Evolutionary conservation across 2,888 invertebrate species (phyloP).

Genomic region (Diaperis boleti): DNA sequence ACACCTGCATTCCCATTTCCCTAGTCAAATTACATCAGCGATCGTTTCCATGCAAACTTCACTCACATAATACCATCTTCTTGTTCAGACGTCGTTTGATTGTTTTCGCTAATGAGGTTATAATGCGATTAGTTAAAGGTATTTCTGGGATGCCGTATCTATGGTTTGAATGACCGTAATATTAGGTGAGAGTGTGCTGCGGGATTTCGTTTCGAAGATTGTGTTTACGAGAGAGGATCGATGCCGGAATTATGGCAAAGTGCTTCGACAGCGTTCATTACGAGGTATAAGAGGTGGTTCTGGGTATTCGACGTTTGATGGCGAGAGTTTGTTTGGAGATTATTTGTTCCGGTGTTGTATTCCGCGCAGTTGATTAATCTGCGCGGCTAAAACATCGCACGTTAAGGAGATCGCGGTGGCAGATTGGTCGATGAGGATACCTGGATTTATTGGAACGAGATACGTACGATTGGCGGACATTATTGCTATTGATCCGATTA

Average conservation of each 20-base stretch:
- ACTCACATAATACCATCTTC: conserved; percentile 3
- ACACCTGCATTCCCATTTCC: conserved; percentile 9
- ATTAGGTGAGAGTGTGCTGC: neutral
- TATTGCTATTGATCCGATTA: no score
- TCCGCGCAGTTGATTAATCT: neutral
- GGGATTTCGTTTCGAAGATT: neutral
- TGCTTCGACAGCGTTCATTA: conserved; percentile 3
- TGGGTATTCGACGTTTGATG: conserved; percentile 1
- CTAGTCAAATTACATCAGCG: conserved; percentile 27
- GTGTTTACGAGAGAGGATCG: neutral
- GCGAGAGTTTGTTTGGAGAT: neutral
- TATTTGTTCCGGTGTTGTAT: neutral
- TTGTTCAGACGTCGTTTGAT: neutral
- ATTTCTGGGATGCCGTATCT: neutral
- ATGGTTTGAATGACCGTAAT: neutral
- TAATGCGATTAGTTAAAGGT: conserved; percentile 12
- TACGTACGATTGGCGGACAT: no score
- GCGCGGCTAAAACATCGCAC: neutral
- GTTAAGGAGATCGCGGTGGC: no score
- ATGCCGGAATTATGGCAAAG: neutral
- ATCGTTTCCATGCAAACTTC: conserved; percentile 35
- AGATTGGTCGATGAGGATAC: no score
- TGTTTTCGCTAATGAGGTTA: conserved; percentile 21
- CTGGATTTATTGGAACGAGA: no score
- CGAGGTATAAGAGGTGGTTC: neutral